Evolutionary conservation across 2,113 vertebrate genomes (phyloP).

Genomic region (Formicarius rufipectus): DNA sequence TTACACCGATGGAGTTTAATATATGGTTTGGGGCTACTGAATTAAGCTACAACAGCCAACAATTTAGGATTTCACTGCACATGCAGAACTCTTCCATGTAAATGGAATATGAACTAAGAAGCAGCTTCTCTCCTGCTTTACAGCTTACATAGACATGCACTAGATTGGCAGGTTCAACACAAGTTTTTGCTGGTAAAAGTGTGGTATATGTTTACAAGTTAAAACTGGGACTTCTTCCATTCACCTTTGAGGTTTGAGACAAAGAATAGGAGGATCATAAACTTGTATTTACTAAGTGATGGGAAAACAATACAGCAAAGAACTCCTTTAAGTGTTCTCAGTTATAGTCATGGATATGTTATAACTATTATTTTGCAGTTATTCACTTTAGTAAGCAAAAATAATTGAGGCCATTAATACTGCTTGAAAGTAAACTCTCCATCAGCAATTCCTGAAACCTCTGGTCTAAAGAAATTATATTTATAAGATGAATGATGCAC

Average conservation of each 20-base stretch:
- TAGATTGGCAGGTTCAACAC: neutral
- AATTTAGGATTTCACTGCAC: neutral
- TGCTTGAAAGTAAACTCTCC: constrained; percentile 50
- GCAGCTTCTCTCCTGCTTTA: neutral
- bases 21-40: neutral
- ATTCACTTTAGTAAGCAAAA: constrained; percentile 55
- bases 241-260: neutral
- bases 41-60: neutral
- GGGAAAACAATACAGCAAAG: neutral
- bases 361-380: constrained; percentile 59
- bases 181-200: neutral
- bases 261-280: neutral
- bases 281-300: neutral
- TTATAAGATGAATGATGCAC: constrained; percentile 30
- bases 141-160: neutral
- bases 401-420: constrained; percentile 51
- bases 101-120: neutral
- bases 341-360: neutral
- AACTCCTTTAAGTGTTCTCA: neutral
- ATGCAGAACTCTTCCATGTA: neutral
- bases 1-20: neutral
- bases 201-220: neutral
- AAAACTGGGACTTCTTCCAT: neutral
- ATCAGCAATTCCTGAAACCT: constrained; percentile 54
- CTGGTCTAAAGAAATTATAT: constrained; percentile 52